Conservation (phyloP, 2,888 invertebrate species). For the Axea sp. region DNA sequence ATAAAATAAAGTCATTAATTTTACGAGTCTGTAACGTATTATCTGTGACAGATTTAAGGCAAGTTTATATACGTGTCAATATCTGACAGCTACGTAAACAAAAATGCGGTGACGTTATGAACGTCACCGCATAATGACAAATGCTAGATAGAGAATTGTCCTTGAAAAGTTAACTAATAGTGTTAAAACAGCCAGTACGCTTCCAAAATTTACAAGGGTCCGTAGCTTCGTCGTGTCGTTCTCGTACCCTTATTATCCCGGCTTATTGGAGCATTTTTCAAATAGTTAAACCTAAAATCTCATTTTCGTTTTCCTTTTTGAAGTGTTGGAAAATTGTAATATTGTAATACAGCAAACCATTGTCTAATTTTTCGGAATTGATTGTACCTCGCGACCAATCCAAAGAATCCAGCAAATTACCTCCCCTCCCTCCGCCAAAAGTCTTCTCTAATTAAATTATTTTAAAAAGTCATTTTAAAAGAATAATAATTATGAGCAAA, state of each 20-base stretch:
- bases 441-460: too few species aligned
- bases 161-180: constrained; percentile 37
- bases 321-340: too few species aligned
- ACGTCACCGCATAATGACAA: constrained; percentile 39
- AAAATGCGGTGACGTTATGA: constrained; percentile 33
- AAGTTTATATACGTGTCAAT: constrained; percentile 41
- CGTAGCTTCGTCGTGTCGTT: constrained; percentile 12
- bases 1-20: constrained; percentile 36
- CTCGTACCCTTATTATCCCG: constrained; percentile 54
- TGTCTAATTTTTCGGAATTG: too few species aligned
- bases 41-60: constrained; percentile 52
- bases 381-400: too few species aligned
- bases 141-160: constrained; percentile 29
- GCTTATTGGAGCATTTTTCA: constrained; percentile 59
- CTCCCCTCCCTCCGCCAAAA: too few species aligned
- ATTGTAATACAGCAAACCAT: too few species aligned
- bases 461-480: too few species aligned
- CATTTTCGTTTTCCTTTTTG: constrained; percentile 11
- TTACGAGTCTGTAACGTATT: constrained; percentile 5
- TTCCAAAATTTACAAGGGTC: constrained; percentile 49
- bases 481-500: too few species aligned
- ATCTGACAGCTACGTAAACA: constrained; percentile 37
- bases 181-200: constrained; percentile 48
- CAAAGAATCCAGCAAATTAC: too few species aligned
- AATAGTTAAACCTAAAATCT: constrained; percentile 14